Base-by-base conservation (phyloP, 2,797 vertebrate genomes). In the Hafferia zeledoni region DNA sequence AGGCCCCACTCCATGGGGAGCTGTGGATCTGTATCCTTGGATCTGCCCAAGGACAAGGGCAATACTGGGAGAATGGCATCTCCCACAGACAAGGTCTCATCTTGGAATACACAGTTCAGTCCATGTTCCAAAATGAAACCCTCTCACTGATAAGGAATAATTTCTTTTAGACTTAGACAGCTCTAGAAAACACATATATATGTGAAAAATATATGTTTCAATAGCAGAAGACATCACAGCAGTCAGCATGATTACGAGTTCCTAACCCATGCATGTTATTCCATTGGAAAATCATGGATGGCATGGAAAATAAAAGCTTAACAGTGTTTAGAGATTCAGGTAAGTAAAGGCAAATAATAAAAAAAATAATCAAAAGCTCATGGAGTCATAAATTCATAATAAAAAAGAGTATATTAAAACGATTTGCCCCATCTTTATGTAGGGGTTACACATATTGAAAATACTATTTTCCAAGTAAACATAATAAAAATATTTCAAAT, bases 401-500 rank as follows among this genome's bases (percentile, higher is more conserved):
- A 76, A 53, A 52, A 93, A 79, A 68, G 7, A 76, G 79, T 67
- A 10, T 87, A 87, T 90, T 87, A 87, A 96, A 96, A 92, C 50
- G 0, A 46, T 79, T 79, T 86, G 8, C 78, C 44, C 67, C 80
- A 79, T 61, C 60, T 74, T 95, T 74, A 77, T 49, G 41, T 52
- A 79, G 81, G 74, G 68, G 70, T 75, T 71, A 80, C n/a, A 83
- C 60, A 59, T 56, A 93, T 30, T 92, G 92, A 95, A 97, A 95
- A 94, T 91, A 91, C 53, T 83, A 77, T 89, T 84, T 92, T 61
- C 61, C 89, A 92, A 47, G 82, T 92, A 93, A 94, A 83, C 79
- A 61, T 56, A 86, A 83, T 80, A 96, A 95, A 95, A 96, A 47
- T 81, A 33, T 79, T 88, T 93, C 83, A 89, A 91, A 91, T 6